Evolutionary conservation across 1,140 invertebrate genomes (phyloP), one percentile per base, ranked within the genome.

Genomic region (Linepithema humile): DNA sequence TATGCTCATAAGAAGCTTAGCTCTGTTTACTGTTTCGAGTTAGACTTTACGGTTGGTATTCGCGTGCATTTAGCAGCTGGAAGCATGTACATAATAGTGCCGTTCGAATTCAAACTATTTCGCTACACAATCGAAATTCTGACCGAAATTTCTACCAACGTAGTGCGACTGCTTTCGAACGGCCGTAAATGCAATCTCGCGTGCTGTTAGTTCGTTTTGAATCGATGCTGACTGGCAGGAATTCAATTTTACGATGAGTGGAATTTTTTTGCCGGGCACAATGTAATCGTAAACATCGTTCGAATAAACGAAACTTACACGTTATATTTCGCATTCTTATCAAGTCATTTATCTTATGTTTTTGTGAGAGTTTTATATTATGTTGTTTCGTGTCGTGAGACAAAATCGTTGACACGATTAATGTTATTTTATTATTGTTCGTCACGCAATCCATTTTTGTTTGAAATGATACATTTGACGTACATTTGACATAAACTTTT

Each of bases 41-140:
- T 84, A 60, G 65, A 88, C 85, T 88, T 87, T 87, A 84, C 48
- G 57, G 26, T n/a, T 60, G 62, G 50, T 62, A 83, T 87, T 74
- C 72, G 65, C 29, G 64, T 50, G 85, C 86, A 70, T 88, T 88
- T 88, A 87, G 65, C 55, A 48, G 43, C 50, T 57, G 38, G 32
- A 77, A 74, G 23, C 45, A 45, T 55, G 48, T 84, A 72, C 57
- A 80, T 78, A 87, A 87, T 80, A 65, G 57, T 70, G 20, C 60
- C 64, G 50, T 48, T 57, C 86, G 85, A 73, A 83, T 87, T 72
- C 80, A 62, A 84, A 84, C 74, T 87, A 84, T 87, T 87, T 48
- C 73, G 67, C 67, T 15, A 48, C 60, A 50, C 82, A 74, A 88
- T 88, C 85, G 82, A 88, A 88, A 88, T 87, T 88, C 85, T 67